A percentile compares a stretch with the other conserved stretches of the same genome.
Conservation (phyloP, 2,888 invertebrate species). For the Sialis fuliginosa region DNA sequence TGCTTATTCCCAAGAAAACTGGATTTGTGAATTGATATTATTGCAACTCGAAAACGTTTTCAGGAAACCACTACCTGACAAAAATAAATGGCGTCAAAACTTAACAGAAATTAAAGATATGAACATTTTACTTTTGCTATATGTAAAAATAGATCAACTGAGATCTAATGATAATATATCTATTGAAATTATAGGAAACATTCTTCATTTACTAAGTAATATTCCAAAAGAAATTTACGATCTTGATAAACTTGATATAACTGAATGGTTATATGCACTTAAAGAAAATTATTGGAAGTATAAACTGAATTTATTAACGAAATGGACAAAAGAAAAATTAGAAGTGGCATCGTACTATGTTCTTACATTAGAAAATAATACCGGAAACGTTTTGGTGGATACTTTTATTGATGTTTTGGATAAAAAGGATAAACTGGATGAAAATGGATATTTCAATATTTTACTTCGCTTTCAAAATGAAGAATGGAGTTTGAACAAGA, state of each 20-base stretch:
- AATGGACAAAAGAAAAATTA: conserved; percentile 8
- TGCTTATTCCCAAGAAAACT: conserved; percentile 11
- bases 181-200: conserved; percentile 8
- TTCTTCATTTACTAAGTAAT: conserved; percentile 9
- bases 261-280: conserved; percentile 12
- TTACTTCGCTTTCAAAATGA: conserved; percentile 8
- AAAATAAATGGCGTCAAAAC: conserved; percentile 10
- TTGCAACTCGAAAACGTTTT: conserved; percentile 12
- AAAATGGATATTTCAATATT: conserved; percentile 3
- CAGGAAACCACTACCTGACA: conserved; percentile 7
- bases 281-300: conserved; percentile 10
- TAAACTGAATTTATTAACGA: conserved; percentile 7
- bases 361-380: conserved; percentile 8
- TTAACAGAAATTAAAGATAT: conserved; percentile 10
- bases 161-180: background rate
- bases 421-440: conserved; percentile 4
- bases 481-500: conserved; percentile 7
- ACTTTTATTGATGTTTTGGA: conserved; percentile 7
- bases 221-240: conserved; percentile 7
- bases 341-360: conserved; percentile 9
- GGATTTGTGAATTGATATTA: conserved; percentile 12
- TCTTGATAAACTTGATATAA: conserved; percentile 7
- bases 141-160: conserved; percentile 8
- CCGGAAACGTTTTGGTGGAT: conserved; percentile 4
- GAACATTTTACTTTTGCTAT: conserved; percentile 10